Evolutionary conservation across 2,113 vertebrate genomes (phyloP).

Genomic region (Alethe diademata): DNA sequence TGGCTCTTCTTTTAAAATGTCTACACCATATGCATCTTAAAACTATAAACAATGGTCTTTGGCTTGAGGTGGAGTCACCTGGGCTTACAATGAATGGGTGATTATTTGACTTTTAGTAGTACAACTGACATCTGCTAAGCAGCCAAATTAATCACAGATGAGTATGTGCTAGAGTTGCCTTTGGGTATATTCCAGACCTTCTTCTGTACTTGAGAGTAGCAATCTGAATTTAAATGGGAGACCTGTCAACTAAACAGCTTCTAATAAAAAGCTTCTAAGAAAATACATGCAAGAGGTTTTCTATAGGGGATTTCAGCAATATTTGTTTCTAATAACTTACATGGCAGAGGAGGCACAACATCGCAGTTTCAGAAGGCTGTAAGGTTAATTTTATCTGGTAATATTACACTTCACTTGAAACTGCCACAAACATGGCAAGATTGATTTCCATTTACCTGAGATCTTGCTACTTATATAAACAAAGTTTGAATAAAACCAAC

Average conservation of each 20-base stretch:
- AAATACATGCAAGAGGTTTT: not conserved
- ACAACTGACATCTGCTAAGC: not conserved
- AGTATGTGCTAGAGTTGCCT: not conserved
- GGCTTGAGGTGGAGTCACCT: not conserved
- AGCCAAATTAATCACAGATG: not conserved
- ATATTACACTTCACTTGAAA: not conserved
- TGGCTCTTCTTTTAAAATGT: not conserved
- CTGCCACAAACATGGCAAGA: not conserved
- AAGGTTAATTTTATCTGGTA: not conserved
- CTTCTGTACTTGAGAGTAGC: not conserved
- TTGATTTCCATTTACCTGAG: not conserved
- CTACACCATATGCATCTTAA: not conserved
- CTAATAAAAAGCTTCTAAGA: not conserved
- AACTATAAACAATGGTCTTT: not conserved
- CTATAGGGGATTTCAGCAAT: not conserved
- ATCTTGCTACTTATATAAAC: not conserved
- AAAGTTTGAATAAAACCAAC: not conserved
- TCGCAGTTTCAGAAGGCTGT: not conserved
- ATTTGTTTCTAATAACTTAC: not conserved
- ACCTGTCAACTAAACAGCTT: not conserved
- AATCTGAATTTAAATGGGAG: slow-evolving; percentile 17
- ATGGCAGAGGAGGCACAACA: not conserved
- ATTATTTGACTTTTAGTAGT: not conserved
- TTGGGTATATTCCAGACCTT: not conserved
- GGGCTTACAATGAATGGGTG: not conserved